Evolutionary conservation across 2,113 vertebrate species (phyloP).

Genomic region (Petrocephalus microphthalmus): DNA sequence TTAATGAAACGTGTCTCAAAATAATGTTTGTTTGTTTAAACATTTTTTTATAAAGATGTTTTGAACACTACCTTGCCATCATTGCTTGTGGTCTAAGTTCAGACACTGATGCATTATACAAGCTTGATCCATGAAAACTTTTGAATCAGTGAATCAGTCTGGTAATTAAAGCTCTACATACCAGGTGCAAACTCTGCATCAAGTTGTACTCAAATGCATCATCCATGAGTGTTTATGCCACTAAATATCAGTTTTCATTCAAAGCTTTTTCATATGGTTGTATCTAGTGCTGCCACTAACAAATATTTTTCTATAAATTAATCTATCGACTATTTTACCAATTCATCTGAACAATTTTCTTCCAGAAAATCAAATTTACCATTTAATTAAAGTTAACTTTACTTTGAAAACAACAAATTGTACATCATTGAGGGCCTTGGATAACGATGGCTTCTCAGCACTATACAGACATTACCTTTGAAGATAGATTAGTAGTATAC

Average conservation of each 20-base stretch:
- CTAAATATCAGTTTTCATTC: neutral
- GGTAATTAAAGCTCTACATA: neutral
- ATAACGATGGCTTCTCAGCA: no score
- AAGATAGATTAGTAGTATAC: no score
- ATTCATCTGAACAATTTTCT: no score
- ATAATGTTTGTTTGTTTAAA: conserved; percentile 9
- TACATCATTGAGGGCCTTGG: no score
- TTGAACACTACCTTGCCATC: neutral
- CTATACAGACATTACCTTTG: no score
- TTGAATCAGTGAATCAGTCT: neutral
- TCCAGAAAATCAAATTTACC: no score
- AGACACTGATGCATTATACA: neutral
- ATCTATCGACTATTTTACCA: no score
- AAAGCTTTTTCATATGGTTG: neutral
- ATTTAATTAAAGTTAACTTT: no score
- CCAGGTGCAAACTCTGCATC: neutral
- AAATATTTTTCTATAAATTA: neutral
- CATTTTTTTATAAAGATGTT: conserved; percentile 1
- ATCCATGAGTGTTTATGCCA: neutral
- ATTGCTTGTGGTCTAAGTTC: neutral
- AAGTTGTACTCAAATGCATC: neutral
- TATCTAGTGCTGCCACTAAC: neutral
- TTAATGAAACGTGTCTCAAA: neutral
- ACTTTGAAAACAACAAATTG: no score
- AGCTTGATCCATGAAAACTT: neutral